A percentile compares a stretch with the other conserved stretches of the same genome.
Conservation (phyloP, 2,797 vertebrate species). For the Oreochromis mossambicus region DNA sequence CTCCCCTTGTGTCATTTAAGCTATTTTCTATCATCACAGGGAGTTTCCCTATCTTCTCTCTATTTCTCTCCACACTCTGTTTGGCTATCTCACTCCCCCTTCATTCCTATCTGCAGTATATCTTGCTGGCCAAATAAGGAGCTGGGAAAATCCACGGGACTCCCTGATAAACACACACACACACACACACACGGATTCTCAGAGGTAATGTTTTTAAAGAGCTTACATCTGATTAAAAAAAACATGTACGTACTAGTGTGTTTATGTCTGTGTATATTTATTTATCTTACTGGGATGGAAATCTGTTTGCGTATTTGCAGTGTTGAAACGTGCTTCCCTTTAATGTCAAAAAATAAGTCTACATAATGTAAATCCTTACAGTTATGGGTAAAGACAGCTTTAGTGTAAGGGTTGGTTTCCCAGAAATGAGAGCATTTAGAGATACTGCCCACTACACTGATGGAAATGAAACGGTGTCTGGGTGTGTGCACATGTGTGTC, state of each 20-base stretch:
- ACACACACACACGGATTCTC: neutral
- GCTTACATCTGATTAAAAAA: slow-evolving; percentile 33
- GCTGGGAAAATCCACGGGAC: slow-evolving; percentile 55
- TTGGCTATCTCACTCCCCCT: slow-evolving; percentile 1
- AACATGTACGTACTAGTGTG: neutral
- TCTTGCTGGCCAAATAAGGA: slow-evolving; percentile 68
- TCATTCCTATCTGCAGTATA: slow-evolving; percentile 35
- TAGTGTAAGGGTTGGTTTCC: neutral
- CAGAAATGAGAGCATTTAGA: neutral
- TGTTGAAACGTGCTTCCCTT: neutral
- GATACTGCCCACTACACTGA: neutral
- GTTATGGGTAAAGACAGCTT: neutral
- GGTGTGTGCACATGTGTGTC: neutral
- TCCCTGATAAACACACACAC: slow-evolving; percentile 29
- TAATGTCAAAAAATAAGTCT: neutral
- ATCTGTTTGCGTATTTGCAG: neutral
- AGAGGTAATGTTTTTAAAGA: slow-evolving; percentile 31
- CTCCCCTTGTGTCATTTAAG: slow-evolving; percentile 3
- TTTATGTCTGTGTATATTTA: neutral
- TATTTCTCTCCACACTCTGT: neutral
- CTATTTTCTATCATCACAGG: slow-evolving; percentile 30
- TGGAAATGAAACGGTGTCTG: neutral
- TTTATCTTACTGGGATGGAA: neutral
- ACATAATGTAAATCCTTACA: neutral
- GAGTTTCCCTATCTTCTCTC: slow-evolving; percentile 24